Evolutionary conservation across 2,113 vertebrate genomes (phyloP).

Genomic region (Chunga burmeisteri): DNA sequence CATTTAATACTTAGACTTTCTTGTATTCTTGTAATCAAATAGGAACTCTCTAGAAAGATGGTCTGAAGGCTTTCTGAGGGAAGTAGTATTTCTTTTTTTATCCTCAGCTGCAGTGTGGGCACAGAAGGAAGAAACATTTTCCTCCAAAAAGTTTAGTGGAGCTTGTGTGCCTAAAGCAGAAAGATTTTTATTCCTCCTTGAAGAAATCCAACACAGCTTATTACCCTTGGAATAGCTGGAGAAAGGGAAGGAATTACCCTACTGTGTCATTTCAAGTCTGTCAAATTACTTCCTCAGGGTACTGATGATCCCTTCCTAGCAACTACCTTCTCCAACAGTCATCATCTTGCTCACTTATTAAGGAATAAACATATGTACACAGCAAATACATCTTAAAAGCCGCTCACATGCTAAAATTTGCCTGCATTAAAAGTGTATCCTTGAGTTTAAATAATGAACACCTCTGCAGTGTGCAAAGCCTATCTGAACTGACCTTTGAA

Average conservation of each 20-base stretch:
- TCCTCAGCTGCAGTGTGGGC: background rate
- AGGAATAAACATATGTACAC: background rate
- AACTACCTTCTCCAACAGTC: background rate
- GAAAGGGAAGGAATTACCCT: background rate
- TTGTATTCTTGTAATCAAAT: background rate
- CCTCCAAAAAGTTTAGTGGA: background rate
- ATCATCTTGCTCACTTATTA: background rate
- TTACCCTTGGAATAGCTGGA: background rate
- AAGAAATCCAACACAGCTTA: background rate
- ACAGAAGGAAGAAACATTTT: background rate
- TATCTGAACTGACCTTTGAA: slow-evolving; percentile 31
- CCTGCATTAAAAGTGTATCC: background rate
- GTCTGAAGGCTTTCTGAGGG: background rate
- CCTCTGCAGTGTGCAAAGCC: background rate
- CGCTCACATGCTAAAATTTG: background rate
- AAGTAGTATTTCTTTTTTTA: background rate
- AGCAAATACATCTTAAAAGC: background rate
- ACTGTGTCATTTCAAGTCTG: background rate
- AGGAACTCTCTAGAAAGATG: background rate
- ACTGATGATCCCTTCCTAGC: background rate
- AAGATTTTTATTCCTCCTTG: background rate
- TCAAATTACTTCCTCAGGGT: background rate
- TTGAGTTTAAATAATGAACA: background rate
- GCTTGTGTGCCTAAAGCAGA: background rate
- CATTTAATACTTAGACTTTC: background rate